phyloP scores from a whole-genome alignment of 2,888 invertebrate genomes.

The Chrysolina americana region DNA sequence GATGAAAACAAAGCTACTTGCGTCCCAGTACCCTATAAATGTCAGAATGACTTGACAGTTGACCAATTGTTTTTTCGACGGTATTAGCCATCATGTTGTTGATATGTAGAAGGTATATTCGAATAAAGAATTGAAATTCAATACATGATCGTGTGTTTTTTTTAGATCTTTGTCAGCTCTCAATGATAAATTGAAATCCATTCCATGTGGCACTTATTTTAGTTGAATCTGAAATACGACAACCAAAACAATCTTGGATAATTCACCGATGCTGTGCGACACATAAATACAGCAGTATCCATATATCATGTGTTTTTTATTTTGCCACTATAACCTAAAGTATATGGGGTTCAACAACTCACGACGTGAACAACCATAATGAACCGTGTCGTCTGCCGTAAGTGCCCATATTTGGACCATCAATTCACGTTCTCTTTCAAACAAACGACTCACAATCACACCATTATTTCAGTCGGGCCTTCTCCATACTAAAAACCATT shows the following conservation, averaged over 20 bases:
- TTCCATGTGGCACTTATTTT: too few species aligned
- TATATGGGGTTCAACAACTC: conserved; percentile 16
- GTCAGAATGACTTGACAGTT: too few species aligned
- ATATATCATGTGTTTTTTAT: conserved; percentile 3
- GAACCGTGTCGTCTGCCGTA: conserved; percentile 50
- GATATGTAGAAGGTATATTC: too few species aligned
- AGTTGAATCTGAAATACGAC: too few species aligned
- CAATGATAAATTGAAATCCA: too few species aligned
- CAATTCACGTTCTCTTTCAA: conserved; percentile 44
- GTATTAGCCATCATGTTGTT: too few species aligned
- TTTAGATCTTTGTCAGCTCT: too few species aligned
- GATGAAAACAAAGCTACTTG: too few species aligned
- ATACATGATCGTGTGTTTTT: too few species aligned
- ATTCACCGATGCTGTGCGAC: neutral
- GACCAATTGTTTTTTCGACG: too few species aligned
- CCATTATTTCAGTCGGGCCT: conserved; percentile 36
- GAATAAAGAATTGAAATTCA: too few species aligned
- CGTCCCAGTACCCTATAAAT: too few species aligned
- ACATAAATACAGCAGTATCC: conserved; percentile 9
- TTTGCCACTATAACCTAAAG: conserved; percentile 8
- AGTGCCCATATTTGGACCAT: conserved; percentile 51
- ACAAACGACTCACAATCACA: conserved; percentile 41
- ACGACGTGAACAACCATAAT: conserved; percentile 37
- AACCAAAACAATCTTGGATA: neutral
- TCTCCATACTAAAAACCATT: conserved; percentile 20